Conservation (phyloP, 2,797 vertebrate genomes). For the Lindbergichthys nudifrons region DNA sequence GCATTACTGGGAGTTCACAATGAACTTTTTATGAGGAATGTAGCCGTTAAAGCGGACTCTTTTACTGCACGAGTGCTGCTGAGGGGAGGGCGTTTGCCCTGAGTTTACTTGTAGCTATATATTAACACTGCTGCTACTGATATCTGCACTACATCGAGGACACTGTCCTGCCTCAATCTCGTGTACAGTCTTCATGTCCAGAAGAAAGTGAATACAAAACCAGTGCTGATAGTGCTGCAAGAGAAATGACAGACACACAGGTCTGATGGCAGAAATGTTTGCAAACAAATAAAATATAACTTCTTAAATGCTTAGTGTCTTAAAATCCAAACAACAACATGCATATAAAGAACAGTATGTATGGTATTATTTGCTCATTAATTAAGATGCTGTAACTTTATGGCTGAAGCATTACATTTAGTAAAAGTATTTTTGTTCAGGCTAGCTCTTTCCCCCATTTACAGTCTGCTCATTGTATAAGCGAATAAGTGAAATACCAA, state of each 20-base stretch:
- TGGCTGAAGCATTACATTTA: background rate
- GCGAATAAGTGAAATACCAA: too few relatives aligned
- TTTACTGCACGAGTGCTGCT: slow-evolving; percentile 34
- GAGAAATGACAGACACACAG: background rate
- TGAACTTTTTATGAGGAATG: slow-evolving; percentile 46
- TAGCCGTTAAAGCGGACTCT: slow-evolving; percentile 43
- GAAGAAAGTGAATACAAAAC: slow-evolving; percentile 4
- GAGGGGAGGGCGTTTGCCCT: slow-evolving; percentile 31
- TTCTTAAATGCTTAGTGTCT: background rate
- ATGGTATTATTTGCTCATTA: too few relatives aligned
- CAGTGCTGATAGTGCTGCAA: slow-evolving; percentile 13
- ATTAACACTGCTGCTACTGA: slow-evolving; percentile 34
- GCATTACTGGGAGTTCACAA: slow-evolving; percentile 35
- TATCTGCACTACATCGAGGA: slow-evolving; percentile 37
- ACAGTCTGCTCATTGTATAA: background rate
- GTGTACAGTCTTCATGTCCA: slow-evolving; percentile 5
- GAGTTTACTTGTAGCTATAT: slow-evolving; percentile 38
- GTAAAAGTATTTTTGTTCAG: background rate
- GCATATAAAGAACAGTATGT: too few relatives aligned
- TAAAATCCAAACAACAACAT: background rate
- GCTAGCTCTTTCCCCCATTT: background rate
- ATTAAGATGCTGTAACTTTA: background rate
- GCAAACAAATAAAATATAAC: slow-evolving; percentile 2
- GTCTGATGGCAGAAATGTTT: background rate
- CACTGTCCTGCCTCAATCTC: slow-evolving; percentile 26